Percentiles rank a stretch among this genome's conserved stretches.
Conservation (phyloP, 2,797 vertebrate species). For the Novumbra hubbsi region DNA sequence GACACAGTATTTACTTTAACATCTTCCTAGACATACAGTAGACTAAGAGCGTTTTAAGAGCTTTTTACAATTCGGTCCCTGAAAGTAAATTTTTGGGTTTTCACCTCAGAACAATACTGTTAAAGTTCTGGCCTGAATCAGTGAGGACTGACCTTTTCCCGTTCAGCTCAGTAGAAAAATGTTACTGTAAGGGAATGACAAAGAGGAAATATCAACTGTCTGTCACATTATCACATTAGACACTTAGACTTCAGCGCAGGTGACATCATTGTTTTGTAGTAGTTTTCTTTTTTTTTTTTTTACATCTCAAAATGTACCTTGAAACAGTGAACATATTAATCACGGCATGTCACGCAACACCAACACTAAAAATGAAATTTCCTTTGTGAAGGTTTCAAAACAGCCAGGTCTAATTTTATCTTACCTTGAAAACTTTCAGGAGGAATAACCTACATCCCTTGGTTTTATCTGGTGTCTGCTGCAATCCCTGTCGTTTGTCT, state of each 20-base stretch:
- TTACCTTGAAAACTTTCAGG: constrained; percentile 59
- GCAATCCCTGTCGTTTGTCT: constrained; percentile 54
- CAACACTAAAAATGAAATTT: not conserved
- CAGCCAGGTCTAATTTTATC: constrained; percentile 32
- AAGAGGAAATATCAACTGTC: not conserved
- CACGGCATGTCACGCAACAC: not conserved
- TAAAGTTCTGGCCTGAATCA: not conserved
- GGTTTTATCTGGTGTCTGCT: constrained; percentile 46
- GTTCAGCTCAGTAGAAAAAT: not conserved
- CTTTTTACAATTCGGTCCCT: not conserved
- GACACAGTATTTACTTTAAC: not conserved
- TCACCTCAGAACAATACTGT: not conserved
- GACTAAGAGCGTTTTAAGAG: not conserved
- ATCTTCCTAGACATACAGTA: not conserved
- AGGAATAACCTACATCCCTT: constrained; percentile 25
- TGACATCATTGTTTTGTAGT: not conserved
- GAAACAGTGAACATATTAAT: not conserved
- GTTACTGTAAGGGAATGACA: not conserved
- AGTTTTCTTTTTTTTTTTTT: not conserved
- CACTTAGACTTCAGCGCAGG: not conserved
- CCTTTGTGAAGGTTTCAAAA: constrained; percentile 5
- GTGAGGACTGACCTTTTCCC: not conserved
- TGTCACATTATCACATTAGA: not conserved
- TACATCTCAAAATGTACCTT: not conserved
- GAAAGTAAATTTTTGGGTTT: not conserved